Conservation (phyloP, 2,797 vertebrate genomes). For the Eidolon dupreanum region DNA sequence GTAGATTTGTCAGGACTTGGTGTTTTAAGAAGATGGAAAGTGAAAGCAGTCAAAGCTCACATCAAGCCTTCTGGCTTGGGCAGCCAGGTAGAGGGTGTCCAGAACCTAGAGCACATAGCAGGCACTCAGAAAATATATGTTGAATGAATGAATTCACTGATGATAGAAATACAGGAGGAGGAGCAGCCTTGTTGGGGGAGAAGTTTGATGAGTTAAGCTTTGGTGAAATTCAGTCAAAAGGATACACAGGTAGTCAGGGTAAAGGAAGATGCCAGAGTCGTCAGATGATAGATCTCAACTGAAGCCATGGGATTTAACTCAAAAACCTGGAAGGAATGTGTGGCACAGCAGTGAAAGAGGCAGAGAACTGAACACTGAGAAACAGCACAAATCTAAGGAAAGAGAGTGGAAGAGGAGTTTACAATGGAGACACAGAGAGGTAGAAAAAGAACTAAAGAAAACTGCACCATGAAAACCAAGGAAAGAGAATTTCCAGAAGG, state of each 20-base stretch:
- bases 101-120: neutral
- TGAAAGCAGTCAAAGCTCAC: neutral
- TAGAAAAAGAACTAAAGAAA: neutral
- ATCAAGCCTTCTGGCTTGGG: neutral
- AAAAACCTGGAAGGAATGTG: neutral
- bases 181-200: neutral
- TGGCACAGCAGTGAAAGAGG: neutral
- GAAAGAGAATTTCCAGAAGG: neutral
- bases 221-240: neutral
- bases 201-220: neutral
- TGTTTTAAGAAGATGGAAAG: neutral
- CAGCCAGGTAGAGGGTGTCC: neutral
- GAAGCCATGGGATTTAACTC: neutral
- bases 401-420: neutral
- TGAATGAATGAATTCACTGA: neutral
- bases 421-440: neutral
- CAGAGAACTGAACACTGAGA: neutral
- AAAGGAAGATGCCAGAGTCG: neutral
- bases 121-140: neutral
- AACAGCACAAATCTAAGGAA: neutral
- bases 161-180: neutral
- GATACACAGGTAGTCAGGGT: neutral
- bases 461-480: accelerated
- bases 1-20: too few relatives aligned
- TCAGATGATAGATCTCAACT: neutral